Conservation (phyloP, 2,888 invertebrate genomes). For the Erebia palarica region DNA sequence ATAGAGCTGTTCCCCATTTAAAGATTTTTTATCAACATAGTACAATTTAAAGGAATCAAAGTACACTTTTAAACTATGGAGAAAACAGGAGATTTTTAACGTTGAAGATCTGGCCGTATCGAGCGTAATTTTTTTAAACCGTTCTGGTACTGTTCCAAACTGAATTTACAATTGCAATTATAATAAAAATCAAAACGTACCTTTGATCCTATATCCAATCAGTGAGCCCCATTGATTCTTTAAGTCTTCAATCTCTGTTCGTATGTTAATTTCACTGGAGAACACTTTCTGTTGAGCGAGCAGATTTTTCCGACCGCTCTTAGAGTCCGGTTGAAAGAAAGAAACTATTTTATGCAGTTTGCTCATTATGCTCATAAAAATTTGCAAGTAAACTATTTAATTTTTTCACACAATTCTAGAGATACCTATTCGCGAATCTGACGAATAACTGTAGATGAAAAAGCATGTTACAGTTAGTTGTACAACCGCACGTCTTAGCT, state of each 20-base stretch:
- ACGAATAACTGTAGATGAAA: conserved; percentile 28
- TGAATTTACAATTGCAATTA: no score
- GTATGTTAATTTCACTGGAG: conserved; percentile 81
- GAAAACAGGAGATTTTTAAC: no score
- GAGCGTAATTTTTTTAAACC: no score
- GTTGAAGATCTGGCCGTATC: no score
- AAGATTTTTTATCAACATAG: not conserved
- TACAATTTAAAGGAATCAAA: no score
- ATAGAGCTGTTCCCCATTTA: not conserved
- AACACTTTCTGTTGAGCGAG: conserved; percentile 77
- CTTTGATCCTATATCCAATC: conserved; percentile 75
- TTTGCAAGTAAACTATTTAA: conserved; percentile 8
- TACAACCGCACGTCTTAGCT: conserved; percentile 43
- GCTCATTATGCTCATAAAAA: conserved; percentile 69
- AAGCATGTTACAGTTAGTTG: conserved; percentile 40
- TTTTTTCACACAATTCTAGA: conserved; percentile 27
- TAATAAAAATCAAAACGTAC: conserved; percentile 46
- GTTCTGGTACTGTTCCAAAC: no score
- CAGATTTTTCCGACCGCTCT: conserved; percentile 69
- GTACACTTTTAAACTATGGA: no score
- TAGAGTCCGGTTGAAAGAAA: conserved; percentile 82
- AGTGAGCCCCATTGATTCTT: conserved; percentile 80
- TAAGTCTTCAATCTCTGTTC: conserved; percentile 67
- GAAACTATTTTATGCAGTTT: conserved; percentile 84
- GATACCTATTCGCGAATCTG: conserved; percentile 23